A percentile compares a stretch with the other conserved stretches of the same genome.
Conservation (phyloP, 2,113 vertebrate species). For the Gorsachius goisagi region DNA sequence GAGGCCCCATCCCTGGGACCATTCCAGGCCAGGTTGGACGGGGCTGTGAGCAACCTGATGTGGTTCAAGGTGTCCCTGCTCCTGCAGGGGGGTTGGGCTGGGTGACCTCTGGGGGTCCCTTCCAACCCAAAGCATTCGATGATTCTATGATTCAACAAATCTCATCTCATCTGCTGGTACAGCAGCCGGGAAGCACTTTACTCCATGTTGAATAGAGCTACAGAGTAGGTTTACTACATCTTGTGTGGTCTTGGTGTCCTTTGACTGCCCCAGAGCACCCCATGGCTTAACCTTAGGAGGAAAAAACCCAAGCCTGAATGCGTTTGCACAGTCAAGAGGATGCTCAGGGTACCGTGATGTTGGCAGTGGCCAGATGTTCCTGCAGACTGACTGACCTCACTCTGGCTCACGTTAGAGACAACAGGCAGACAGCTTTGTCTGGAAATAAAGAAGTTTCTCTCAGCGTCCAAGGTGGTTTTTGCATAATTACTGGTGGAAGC, state of each 20-base stretch:
- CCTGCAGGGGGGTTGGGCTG: rapidly evolving
- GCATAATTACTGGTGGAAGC: not conserved
- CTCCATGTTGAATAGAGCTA: not conserved
- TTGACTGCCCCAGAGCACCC: too few species aligned
- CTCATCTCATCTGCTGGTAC: not conserved
- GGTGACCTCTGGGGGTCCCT: not conserved
- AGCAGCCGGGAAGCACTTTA: not conserved
- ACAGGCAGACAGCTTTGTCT: not conserved
- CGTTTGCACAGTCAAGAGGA: not conserved
- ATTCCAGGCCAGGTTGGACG: not conserved
- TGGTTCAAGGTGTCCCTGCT: not conserved
- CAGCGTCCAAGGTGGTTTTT: not conserved
- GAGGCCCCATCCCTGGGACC: not conserved
- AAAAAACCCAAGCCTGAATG: too few species aligned
- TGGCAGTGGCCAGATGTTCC: not conserved
- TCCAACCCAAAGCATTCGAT: not conserved
- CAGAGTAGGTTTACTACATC: not conserved
- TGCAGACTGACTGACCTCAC: not conserved
- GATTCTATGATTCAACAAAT: not conserved
- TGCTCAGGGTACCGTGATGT: not conserved
- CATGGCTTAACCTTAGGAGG: not conserved
- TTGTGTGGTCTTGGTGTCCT: not conserved
- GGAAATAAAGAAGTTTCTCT: not conserved
- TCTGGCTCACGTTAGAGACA: not conserved
- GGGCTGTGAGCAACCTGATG: not conserved